Evolutionary conservation across 1,140 invertebrate genomes (phyloP).

Genomic region (Eumeta japonica): DNA sequence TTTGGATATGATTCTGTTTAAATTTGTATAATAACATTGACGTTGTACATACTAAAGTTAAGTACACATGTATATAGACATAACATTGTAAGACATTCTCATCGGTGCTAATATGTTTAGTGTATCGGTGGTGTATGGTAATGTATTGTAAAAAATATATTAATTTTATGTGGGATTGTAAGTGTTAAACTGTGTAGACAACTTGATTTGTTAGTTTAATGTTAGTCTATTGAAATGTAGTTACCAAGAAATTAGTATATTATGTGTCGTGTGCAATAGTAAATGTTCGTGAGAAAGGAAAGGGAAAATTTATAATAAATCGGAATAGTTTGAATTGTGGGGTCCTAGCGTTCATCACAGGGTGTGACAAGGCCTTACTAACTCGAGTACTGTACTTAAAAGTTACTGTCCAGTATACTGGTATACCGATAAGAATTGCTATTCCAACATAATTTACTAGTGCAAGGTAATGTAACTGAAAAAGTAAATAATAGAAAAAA

Average conservation of each 20-base stretch:
- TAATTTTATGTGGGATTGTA: too few relatives aligned
- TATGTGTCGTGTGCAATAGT: conserved; percentile 50
- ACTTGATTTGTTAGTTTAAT: too few relatives aligned
- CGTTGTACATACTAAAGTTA: too few relatives aligned
- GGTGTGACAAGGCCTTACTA: conserved; percentile 26
- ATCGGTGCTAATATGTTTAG: conserved; percentile 57
- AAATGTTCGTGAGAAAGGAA: conserved; percentile 29
- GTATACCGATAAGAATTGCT: too few relatives aligned
- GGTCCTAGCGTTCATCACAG: conserved; percentile 21
- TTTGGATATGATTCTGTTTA: too few relatives aligned
- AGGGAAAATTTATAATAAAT: too few relatives aligned
- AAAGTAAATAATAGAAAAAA: too few relatives aligned
- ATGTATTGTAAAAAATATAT: conserved; percentile 22
- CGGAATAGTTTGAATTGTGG: conserved; percentile 18
- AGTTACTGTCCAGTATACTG: background rate
- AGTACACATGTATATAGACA: too few relatives aligned
- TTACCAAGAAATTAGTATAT: conserved; percentile 50
- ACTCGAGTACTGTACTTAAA: conserved; percentile 20
- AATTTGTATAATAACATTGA: too few relatives aligned
- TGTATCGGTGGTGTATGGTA: conserved; percentile 49
- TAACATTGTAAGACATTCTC: conserved; percentile 48
- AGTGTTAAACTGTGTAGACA: too few relatives aligned
- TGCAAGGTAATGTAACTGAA: too few relatives aligned
- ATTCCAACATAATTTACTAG: too few relatives aligned
- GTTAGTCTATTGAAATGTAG: conserved; percentile 37